Conservation (phyloP, 1,140 invertebrate genomes). For the Temnothorax curvispinosus region DNA sequence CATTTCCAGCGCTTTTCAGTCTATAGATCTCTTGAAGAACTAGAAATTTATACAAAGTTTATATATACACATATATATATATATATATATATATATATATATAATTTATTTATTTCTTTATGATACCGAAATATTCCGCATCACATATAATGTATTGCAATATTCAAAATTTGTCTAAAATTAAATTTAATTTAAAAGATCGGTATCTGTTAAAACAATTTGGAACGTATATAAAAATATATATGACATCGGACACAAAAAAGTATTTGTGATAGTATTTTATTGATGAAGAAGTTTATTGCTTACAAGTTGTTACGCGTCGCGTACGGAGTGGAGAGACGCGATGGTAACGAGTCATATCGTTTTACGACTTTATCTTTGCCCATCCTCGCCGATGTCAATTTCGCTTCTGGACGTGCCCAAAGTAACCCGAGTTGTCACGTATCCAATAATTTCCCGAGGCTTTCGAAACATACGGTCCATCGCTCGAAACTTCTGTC, state of each 20-base stretch:
- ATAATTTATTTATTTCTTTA: neutral
- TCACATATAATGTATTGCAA: neutral
- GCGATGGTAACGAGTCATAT: conserved; percentile 56
- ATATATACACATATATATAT: neutral
- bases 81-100: neutral
- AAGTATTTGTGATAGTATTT: conserved; percentile 15
- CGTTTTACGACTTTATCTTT: conserved; percentile 62
- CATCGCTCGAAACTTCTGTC: conserved; percentile 71
- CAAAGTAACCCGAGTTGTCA: conserved; percentile 66
- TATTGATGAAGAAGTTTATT: conserved; percentile 42
- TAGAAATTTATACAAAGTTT: neutral
- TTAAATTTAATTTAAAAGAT: neutral
- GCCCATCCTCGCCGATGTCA: conserved; percentile 52
- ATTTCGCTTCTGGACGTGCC: conserved; percentile 49
- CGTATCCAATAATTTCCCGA: conserved; percentile 73
- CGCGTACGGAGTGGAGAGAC: conserved; percentile 28
- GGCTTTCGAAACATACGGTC: conserved; percentile 73
- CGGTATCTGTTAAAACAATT: neutral
- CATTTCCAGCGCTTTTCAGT: neutral
- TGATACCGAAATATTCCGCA: neutral
- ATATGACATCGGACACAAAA: neutral
- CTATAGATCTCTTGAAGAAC: neutral
- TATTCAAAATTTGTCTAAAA: neutral
- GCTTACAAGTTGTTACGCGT: conserved; percentile 45
- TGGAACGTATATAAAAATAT: neutral